phyloP scores from a whole-genome alignment of 2,888 invertebrate species.

The Leptarthrus brevirostris region DNA sequence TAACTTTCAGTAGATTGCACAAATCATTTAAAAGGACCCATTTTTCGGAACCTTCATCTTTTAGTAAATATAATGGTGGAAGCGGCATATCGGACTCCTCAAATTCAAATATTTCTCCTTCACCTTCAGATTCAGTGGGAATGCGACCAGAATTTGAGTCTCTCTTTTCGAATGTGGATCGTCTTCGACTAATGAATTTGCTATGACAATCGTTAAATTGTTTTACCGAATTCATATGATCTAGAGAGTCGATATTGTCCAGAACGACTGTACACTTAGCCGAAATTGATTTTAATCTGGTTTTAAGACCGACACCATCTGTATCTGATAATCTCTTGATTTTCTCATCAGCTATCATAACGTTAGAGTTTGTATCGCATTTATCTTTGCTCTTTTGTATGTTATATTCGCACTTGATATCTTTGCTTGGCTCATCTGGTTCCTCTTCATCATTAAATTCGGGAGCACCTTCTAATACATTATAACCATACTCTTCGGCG shows the following conservation, averaged over 20 bases:
- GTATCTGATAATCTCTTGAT: conserved; percentile 1
- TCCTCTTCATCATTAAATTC: conserved; percentile 67
- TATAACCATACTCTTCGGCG: conserved; percentile 65
- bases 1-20: conserved; percentile 80
- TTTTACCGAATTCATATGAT: conserved; percentile 55
- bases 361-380: conserved; percentile 53
- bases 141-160: conserved; percentile 52
- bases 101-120: conserved; percentile 77
- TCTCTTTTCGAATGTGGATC: conserved; percentile 63
- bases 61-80: conserved; percentile 82
- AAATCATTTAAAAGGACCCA: conserved; percentile 87
- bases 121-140: conserved; percentile 61
- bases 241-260: conserved; percentile 55
- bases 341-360: conserved; percentile 48
- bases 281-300: conserved; percentile 56
- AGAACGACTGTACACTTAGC: conserved; percentile 58
- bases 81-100: conserved; percentile 83
- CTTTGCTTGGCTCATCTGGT: conserved; percentile 70
- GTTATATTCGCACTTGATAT: background rate
- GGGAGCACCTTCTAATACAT: conserved; percentile 64
- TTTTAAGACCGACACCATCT: conserved; percentile 6
- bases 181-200: conserved; percentile 35
- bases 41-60: conserved; percentile 75
- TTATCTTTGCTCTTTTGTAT: conserved; percentile 42
- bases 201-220: conserved; percentile 50